phyloP scores from a whole-genome alignment of 2,888 invertebrate genomes.

The Abrostola tripartita region DNA sequence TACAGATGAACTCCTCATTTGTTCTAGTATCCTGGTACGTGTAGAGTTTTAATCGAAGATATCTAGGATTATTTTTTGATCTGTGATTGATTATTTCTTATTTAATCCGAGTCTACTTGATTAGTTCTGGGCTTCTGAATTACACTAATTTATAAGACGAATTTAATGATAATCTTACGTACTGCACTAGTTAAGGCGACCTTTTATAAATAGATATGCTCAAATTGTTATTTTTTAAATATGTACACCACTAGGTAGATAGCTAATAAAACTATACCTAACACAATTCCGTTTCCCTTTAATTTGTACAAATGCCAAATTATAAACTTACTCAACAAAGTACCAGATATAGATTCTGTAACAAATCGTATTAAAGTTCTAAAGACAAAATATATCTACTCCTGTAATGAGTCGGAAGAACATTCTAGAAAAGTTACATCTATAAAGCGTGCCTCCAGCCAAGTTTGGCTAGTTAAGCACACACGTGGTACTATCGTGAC shows the following conservation, averaged over 20 bases:
- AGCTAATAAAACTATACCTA: too few species aligned
- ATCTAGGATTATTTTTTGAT: conserved; percentile 2
- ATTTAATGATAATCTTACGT: too few species aligned
- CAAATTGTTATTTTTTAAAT: too few species aligned
- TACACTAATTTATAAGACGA: too few species aligned
- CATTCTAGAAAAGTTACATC: conserved; percentile 39
- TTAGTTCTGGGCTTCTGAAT: too few species aligned
- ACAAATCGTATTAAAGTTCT: conserved; percentile 38
- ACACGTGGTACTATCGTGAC: conserved; percentile 27
- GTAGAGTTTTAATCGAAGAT: conserved; percentile 10
- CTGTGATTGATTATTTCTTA: not conserved
- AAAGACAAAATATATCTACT: conserved; percentile 33
- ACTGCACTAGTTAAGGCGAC: too few species aligned
- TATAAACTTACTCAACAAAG: conserved; percentile 17
- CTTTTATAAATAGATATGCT: too few species aligned
- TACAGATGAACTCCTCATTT: conserved; percentile 20
- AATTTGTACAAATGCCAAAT: conserved; percentile 6
- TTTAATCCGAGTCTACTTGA: not conserved
- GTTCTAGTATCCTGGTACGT: conserved; percentile 33
- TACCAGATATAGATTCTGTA: conserved; percentile 11
- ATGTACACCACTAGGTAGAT: too few species aligned
- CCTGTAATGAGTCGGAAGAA: conserved; percentile 41
- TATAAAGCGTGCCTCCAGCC: conserved; percentile 36
- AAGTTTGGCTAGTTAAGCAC: conserved; percentile 46
- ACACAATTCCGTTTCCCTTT: too few species aligned